phyloP scores from a whole-genome alignment of 2,888 invertebrate species.

The Sipha maydis region DNA sequence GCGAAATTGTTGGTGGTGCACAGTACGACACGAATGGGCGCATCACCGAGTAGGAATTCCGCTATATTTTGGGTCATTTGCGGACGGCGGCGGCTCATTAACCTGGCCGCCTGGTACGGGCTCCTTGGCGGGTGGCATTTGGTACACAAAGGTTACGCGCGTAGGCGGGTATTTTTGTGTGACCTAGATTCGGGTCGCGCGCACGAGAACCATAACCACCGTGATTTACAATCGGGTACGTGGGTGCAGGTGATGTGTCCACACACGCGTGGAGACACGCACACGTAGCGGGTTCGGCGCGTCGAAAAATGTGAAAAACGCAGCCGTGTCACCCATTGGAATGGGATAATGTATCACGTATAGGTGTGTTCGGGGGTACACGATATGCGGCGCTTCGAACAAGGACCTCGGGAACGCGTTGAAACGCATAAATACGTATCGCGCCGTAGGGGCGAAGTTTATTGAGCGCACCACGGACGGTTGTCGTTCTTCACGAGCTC shows the following conservation, averaged over 20 bases:
- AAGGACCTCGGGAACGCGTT: no score
- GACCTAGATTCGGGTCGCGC: constrained; percentile 39
- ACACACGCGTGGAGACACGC: not conserved
- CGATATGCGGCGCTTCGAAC: no score
- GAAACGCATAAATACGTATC: not conserved
- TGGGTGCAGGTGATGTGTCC: not conserved
- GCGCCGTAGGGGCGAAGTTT: no score
- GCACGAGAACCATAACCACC: not conserved
- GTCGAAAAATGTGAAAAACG: not conserved
- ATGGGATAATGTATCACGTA: not conserved
- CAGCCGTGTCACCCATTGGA: not conserved
- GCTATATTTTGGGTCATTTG: constrained; percentile 59
- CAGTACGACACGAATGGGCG: no score
- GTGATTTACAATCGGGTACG: constrained; percentile 17
- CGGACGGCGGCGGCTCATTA: constrained; percentile 38
- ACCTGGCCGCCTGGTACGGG: constrained; percentile 26
- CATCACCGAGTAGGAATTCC: constrained; percentile 10
- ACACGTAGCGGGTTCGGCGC: not conserved
- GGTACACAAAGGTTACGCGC: constrained; percentile 16
- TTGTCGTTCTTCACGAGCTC: no score
- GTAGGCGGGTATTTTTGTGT: not conserved
- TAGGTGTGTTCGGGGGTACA: no score
- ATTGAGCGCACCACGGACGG: no score
- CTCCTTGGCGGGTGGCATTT: constrained; percentile 51
- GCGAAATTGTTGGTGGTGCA: not conserved